phyloP scores from a whole-genome alignment of 2,888 invertebrate genomes.

The Plebejus argus region DNA sequence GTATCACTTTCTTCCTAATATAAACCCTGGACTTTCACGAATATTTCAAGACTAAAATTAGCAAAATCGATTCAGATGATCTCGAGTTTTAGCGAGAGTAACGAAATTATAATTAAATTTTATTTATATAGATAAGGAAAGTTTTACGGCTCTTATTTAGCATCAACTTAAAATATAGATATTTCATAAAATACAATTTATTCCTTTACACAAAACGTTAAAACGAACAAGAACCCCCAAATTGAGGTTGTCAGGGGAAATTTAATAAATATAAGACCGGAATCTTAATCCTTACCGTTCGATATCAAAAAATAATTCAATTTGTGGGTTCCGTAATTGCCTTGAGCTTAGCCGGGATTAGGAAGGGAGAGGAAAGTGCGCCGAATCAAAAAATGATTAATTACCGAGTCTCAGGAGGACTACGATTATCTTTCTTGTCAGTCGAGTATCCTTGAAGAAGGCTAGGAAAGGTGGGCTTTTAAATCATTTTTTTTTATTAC shows the following conservation, averaged over 20 bases:
- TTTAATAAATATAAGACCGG: constrained; percentile 27
- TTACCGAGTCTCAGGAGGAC: constrained; percentile 55
- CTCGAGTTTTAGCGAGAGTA: too few relatives aligned
- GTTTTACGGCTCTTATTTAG: too few relatives aligned
- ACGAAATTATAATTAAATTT: too few relatives aligned
- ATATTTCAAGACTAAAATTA: too few relatives aligned
- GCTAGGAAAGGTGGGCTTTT: background rate
- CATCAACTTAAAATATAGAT: background rate
- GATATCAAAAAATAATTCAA: constrained; percentile 56
- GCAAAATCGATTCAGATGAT: too few relatives aligned
- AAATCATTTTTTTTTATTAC: too few relatives aligned
- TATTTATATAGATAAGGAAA: too few relatives aligned
- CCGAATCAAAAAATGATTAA: constrained; percentile 52
- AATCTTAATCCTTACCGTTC: constrained; percentile 39
- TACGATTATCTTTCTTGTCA: constrained; percentile 18
- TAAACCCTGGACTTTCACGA: too few relatives aligned
- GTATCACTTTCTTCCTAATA: too few relatives aligned
- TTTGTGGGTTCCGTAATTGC: constrained; percentile 56
- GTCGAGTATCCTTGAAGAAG: background rate
- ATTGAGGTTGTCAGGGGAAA: constrained; percentile 5
- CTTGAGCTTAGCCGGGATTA: constrained; percentile 41
- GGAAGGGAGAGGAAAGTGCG: background rate
- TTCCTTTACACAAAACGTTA: background rate
- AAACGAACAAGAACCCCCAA: constrained; percentile 11
- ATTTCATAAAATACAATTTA: background rate